Evolutionary conservation across 2,888 invertebrate species (phyloP), one percentile per base, ranked within the genome.

Genomic region (Eretmocerus hayati): DNA sequence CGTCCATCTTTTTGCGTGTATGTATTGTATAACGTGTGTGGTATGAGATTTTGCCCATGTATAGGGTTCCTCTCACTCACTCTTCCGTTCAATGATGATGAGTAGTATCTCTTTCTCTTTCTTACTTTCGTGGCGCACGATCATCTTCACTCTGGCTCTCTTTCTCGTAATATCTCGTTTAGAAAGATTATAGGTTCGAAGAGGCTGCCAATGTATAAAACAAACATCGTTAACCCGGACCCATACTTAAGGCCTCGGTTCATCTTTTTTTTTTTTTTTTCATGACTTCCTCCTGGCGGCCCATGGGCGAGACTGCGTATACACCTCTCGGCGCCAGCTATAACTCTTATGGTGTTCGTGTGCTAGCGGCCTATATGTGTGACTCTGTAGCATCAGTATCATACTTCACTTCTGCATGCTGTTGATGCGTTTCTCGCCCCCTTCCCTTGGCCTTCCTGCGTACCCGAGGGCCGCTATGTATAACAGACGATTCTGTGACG

Each of bases 111-210:
- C 33, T 13, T 33, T 33, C 33, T 5, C 4, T 16, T 33, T n/a
- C n/a, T n/a, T n/a, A n/a, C n/a, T n/a, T n/a, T n/a, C n/a, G n/a
- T n/a, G n/a, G n/a, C 38, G 20, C 38, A 6, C 38, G 36, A 18
- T 6, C n/a, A 9, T 30, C 38, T 38, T n/a, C 5, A 5, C 38
- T 20, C 38, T 11, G 8, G 21, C 38, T 9, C n/a, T 21, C 36
- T 16, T 18, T 5, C 22, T 21, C 38, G 38, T 71, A 71, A 71
- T 71, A 71, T 71, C 70, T 71, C 71, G 71, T 71, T 71, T 71
- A 71, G 70, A 71, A 69, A 71, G 67, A 71, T 71, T 71, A 71
- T 69, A 71, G 71, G 71, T 71, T 70, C 65, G 69, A 69, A 46
- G 49, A 49, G 48, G 41, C 47, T 49, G 49, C 71, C 70, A 70